Evolutionary conservation across 2,113 vertebrate species (phyloP).

Genomic region (Tylochromis polylepis): DNA sequence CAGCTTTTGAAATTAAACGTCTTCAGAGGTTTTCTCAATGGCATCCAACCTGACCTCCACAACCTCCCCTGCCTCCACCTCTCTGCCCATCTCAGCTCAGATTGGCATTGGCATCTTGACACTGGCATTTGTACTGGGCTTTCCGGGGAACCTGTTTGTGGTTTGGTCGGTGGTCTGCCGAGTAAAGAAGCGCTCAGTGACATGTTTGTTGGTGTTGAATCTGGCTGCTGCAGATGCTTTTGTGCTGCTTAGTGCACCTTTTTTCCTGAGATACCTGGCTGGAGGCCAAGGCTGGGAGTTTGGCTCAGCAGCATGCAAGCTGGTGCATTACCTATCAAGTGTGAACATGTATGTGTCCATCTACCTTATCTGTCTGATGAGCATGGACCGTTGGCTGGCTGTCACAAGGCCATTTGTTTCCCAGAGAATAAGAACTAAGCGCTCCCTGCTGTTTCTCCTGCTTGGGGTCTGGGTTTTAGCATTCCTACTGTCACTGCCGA

Average conservation of each 20-base stretch:
- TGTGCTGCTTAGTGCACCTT: conserved; percentile 79
- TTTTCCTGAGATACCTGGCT: conserved; percentile 77
- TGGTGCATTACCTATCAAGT: conserved; percentile 79
- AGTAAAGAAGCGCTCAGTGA: conserved; percentile 77
- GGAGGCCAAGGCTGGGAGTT: conserved; percentile 76
- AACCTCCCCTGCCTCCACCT: not conserved
- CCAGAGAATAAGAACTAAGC: conserved; percentile 77
- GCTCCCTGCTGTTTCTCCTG: conserved; percentile 67
- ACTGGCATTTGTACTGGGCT: conserved; percentile 77
- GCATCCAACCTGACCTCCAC: not conserved
- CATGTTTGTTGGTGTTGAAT: conserved; percentile 81
- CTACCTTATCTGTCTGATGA: conserved; percentile 85
- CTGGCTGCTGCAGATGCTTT: conserved; percentile 78
- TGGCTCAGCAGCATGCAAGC: conserved; percentile 75
- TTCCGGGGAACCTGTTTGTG: conserved; percentile 83
- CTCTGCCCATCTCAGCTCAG: not conserved
- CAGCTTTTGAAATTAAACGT: not conserved
- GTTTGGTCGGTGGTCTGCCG: conserved; percentile 81
- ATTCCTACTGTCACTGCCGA: conserved; percentile 77
- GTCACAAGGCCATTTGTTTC: conserved; percentile 79
- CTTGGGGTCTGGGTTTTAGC: conserved; percentile 76
- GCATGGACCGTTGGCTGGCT: conserved; percentile 84
- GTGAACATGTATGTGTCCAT: conserved; percentile 91
- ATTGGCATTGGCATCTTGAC: conserved; percentile 72
- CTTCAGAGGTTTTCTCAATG: not conserved